Conservation (phyloP, 2,797 vertebrate species). For the Botia almorhae region DNA sequence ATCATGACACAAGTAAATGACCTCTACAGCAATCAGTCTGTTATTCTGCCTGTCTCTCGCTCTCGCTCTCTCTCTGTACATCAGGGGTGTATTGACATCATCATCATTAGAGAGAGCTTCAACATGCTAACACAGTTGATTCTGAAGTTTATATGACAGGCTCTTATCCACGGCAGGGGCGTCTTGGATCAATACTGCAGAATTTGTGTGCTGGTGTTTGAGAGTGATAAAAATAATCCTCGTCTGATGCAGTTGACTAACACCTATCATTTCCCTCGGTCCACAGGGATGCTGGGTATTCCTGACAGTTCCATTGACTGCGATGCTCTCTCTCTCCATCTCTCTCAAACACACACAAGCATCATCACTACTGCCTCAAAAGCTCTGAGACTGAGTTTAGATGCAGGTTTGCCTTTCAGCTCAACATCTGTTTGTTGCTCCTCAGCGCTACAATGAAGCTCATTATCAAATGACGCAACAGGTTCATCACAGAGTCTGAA, state of each 20-base stretch:
- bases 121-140: constrained; percentile 40
- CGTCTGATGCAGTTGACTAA: constrained; percentile 17
- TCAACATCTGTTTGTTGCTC: constrained; percentile 2
- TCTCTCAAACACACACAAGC: neutral
- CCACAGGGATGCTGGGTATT: constrained; percentile 29
- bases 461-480: constrained; percentile 3
- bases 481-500: neutral
- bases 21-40: constrained; percentile 30
- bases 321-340: neutral
- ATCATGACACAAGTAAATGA: constrained; percentile 43
- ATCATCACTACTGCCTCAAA: neutral
- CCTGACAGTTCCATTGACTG: constrained; percentile 2
- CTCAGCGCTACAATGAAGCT: neutral
- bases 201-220: constrained; percentile 1
- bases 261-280: constrained; percentile 45
- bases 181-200: constrained; percentile 34
- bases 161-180: constrained; percentile 26
- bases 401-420: constrained; percentile 20
- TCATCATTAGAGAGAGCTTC: constrained; percentile 18
- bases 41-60: neutral
- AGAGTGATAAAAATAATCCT: constrained; percentile 38
- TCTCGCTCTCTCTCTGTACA: neutral
- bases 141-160: constrained; percentile 34
- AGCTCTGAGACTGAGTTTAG: neutral
- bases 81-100: constrained; percentile 34